Evolutionary conservation across 2,797 vertebrate species (phyloP), one percentile per base, ranked within the genome.

Genomic region (Carapus acus): DNA sequence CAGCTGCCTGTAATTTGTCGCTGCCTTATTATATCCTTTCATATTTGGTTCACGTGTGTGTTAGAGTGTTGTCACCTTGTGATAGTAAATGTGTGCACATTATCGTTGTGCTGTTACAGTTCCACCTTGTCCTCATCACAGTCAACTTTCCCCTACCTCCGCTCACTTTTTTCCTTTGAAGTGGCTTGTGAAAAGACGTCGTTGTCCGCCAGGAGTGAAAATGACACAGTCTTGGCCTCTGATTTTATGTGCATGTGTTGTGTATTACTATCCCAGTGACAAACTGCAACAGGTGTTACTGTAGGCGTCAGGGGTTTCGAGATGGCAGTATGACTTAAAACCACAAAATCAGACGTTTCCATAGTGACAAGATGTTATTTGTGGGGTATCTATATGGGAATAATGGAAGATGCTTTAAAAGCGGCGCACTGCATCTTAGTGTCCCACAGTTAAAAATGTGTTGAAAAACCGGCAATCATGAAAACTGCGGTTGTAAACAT

Each of bases 201-300:
- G 5, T 38, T 60, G 6, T 23, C 52, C 65, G 69, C 38, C 37
- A 16, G 68, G 53, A 44, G 0, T 38, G 37, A 43, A 33, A 36
- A 54, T 23, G 48, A 67, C 23, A 49, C 46, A 16, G 33, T 17
- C 49, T 19, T 18, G 29, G 14, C 27, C 31, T 60, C 23, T 43
- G 23, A 49, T 62, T 49, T 58, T 29, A 58, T 44, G 51, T 40
- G 22, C n/a, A 17, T 51, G 49, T 61, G 41, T 65, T 0, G 2
- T 41, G 44, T 15, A 4, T 49, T 47, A 8, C 40, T 57, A 62
- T 58, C 56, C 60, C 76, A 56, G 76, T 74, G 74, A 71, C 8
- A 3, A 40, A 59, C 50, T 63, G 0, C 56, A 70, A 61, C 76
- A 78, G 74, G 67, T 80, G 71, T 45, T 69, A 58, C 54, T 42